A percentile compares a stretch with the other conserved stretches of the same genome.
Conservation (phyloP, 2,888 invertebrate genomes). For the Dynastes hyllus region DNA sequence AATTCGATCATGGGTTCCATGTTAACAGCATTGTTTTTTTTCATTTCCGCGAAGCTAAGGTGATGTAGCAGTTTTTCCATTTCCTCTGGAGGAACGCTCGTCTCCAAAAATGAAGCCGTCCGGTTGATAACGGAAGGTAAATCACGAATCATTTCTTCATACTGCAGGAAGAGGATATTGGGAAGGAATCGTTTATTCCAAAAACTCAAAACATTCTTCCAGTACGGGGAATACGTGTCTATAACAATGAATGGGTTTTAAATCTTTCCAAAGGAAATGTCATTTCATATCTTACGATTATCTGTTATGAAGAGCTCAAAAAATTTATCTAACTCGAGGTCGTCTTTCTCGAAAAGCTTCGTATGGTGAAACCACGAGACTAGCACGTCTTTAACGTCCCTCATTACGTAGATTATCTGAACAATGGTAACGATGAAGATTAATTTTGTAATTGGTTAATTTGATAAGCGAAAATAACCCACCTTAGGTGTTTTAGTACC, state of each 20-base stretch:
- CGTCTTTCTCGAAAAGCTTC: constrained; percentile 70
- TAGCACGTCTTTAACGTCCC: constrained; percentile 83
- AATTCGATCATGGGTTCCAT: constrained; percentile 55
- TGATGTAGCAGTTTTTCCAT: constrained; percentile 68
- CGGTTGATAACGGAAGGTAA: constrained; percentile 68
- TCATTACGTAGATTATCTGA: constrained; percentile 80
- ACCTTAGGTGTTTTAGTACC: constrained; percentile 68
- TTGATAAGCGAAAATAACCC: background rate
- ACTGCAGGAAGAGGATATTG: constrained; percentile 65
- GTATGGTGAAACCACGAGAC: constrained; percentile 82
- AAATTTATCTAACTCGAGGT: constrained; percentile 12
- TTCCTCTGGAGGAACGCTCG: constrained; percentile 63
- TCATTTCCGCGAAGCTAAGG: constrained; percentile 74
- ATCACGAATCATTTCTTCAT: constrained; percentile 69
- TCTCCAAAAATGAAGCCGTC: constrained; percentile 70
- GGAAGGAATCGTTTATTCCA: constrained; percentile 65
- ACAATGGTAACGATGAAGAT: too few relatives aligned
- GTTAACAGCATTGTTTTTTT: constrained; percentile 72
- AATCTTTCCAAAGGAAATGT: background rate
- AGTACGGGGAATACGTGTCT: constrained; percentile 62
- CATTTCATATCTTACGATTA: constrained; percentile 35
- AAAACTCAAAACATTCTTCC: constrained; percentile 65
- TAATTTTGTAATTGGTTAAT: too few relatives aligned
- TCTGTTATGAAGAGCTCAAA: constrained; percentile 42
- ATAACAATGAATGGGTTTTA: constrained; percentile 47